Percentiles rank a stretch among this genome's conserved stretches.
phyloP scores from a whole-genome alignment of 30 jellyfish, hydroid and myxozoan species.

The Catostylus mosaicus region DNA sequence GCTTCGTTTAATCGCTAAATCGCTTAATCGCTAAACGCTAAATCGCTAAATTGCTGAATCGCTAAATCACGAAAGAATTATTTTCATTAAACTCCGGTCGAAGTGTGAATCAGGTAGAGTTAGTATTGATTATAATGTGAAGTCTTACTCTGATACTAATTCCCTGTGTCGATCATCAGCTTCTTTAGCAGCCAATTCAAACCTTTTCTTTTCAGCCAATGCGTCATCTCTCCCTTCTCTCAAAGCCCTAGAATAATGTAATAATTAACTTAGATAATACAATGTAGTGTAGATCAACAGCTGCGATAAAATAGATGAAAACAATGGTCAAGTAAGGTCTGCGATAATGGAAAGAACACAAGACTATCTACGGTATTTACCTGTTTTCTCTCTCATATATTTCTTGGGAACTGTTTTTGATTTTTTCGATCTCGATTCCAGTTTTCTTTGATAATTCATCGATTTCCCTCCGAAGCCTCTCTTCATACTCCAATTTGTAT shows the following conservation, averaged over 20 bases:
- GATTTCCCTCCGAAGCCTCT: slow-evolving; percentile 59
- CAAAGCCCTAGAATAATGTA: slow-evolving; percentile 35
- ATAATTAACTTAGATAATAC: not conserved
- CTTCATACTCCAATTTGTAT: slow-evolving; percentile 77
- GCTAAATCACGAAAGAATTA: too few species aligned
- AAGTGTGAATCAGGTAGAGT: not conserved
- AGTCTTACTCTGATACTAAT: slow-evolving; percentile 45
- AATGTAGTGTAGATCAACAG: not conserved
- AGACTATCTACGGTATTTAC: slow-evolving; percentile 14
- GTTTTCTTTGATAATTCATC: slow-evolving; percentile 66
- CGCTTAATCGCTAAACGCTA: too few species aligned
- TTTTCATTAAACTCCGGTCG: not conserved
- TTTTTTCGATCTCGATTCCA: slow-evolving; percentile 65
- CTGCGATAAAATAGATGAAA: not conserved
- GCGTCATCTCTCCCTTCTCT: slow-evolving; percentile 72
- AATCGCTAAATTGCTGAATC: too few species aligned
- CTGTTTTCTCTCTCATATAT: slow-evolving; percentile 89
- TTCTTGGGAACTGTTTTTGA: slow-evolving; percentile 65
- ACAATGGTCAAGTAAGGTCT: not conserved
- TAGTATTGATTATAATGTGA: not conserved
- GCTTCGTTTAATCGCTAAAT: too few species aligned
- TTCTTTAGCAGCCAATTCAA: slow-evolving; percentile 26
- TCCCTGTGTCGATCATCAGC: slow-evolving; percentile 53
- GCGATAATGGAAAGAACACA: not conserved
- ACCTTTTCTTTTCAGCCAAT: slow-evolving; percentile 51